These are phyloP conservation scores for Meloidogyne hapla DNA, from an alignment of 1,140 invertebrate genomes.

Conservation along the genomic window DNA sequence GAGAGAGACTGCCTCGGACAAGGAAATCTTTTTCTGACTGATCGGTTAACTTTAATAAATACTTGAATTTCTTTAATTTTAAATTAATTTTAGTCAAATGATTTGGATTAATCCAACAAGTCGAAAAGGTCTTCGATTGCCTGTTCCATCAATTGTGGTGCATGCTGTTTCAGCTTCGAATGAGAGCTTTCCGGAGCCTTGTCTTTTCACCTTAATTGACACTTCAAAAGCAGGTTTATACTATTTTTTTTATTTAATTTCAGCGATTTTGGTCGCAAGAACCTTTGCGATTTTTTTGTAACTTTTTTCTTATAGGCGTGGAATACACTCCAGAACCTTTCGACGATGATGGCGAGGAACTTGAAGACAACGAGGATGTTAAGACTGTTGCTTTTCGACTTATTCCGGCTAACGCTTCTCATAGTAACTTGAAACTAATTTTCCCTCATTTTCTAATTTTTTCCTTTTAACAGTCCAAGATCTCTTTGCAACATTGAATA, in stretches of 20 bases:
- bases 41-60: slow-evolving; percentile 12
- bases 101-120: slow-evolving; percentile 31
- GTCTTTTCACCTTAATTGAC: slow-evolving; percentile 37
- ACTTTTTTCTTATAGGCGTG: slow-evolving; percentile 24
- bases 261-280: not conserved
- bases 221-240: slow-evolving; percentile 31
- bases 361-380: slow-evolving; percentile 32
- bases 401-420: slow-evolving; percentile 28
- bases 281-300: slow-evolving; percentile 12
- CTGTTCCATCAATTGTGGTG: slow-evolving; percentile 38
- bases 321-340: slow-evolving; percentile 30
- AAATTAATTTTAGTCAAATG: slow-evolving; percentile 25
- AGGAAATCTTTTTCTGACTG: slow-evolving; percentile 31
- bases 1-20: slow-evolving; percentile 31
- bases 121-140: slow-evolving; percentile 29
- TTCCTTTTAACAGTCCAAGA: slow-evolving; percentile 2
- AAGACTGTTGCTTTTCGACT: slow-evolving; percentile 33
- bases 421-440: slow-evolving; percentile 28
- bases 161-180: slow-evolving; percentile 37
- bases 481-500: slow-evolving; percentile 25
- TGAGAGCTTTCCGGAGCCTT: slow-evolving; percentile 40
- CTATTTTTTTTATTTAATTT: not conserved
- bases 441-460: not conserved
- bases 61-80: not conserved
- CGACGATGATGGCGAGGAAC: slow-evolving; percentile 30